A percentile compares a stretch with the other conserved stretches of the same genome.
phyloP scores from a whole-genome alignment of 2,113 vertebrate species.

The Bujurquina vittata region DNA sequence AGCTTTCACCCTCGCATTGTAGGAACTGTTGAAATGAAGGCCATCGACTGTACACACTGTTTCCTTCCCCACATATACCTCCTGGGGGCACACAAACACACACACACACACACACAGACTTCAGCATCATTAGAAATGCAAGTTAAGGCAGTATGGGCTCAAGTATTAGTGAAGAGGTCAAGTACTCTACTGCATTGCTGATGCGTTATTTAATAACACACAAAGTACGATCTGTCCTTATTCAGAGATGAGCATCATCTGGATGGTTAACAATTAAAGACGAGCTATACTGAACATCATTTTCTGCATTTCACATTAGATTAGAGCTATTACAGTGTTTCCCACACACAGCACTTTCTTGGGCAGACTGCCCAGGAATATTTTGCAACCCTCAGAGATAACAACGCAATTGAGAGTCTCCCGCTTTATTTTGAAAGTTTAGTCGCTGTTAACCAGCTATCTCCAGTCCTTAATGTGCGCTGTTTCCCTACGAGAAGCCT shows the following conservation, averaged over 20 bases:
- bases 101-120: slow-evolving; percentile 15
- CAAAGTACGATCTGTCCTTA: neutral
- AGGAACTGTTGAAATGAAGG: slow-evolving; percentile 97
- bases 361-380: neutral
- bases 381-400: neutral
- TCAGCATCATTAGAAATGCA: neutral
- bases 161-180: neutral
- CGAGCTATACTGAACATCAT: neutral
- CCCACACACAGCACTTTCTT: neutral
- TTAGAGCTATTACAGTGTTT: neutral
- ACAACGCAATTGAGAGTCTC: neutral
- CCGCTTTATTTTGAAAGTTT: no score
- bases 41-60: slow-evolving; percentile 97
- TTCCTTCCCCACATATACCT: slow-evolving; percentile 98
- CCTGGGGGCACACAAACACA: slow-evolving; percentile 74
- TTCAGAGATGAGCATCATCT: slow-evolving; percentile 20
- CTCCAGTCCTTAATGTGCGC: no score
- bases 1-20: slow-evolving; percentile 96
- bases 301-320: neutral
- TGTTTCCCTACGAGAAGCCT: no score
- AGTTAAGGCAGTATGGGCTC: neutral
- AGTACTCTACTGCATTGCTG: neutral
- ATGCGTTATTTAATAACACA: neutral
- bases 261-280: slow-evolving; percentile 20
- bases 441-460: no score